Evolutionary conservation across 2,113 vertebrate species (phyloP).

Genomic region (Chloroceryle aenea): DNA sequence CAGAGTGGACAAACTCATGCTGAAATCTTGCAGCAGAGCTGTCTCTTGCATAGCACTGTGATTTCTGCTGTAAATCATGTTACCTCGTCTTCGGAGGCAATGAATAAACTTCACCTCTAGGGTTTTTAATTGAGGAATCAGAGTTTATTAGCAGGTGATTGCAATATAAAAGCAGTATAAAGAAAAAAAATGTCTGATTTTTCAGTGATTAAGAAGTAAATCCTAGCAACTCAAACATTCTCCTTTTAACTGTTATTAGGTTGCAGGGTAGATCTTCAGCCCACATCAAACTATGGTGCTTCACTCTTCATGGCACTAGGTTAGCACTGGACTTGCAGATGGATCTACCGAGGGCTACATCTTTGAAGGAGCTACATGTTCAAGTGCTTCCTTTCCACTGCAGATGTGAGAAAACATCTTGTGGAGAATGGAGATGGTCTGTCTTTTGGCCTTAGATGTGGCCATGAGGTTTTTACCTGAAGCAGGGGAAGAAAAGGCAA

Average conservation of each 20-base stretch:
- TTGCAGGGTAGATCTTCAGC: neutral
- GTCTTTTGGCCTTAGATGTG: neutral
- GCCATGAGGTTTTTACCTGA: neutral
- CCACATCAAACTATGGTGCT: neutral
- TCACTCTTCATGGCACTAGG: neutral
- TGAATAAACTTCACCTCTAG: neutral
- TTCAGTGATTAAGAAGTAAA: neutral
- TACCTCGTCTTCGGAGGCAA: neutral
- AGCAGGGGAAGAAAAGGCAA: neutral
- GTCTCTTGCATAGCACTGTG: neutral
- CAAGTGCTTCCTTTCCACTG: neutral
- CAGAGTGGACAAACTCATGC: neutral
- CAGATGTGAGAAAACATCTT: neutral
- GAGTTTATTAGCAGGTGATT: neutral
- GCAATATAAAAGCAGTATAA: neutral
- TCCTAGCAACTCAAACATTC: neutral
- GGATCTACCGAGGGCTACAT: neutral
- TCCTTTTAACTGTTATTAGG: neutral
- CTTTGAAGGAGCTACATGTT: rapidly evolving
- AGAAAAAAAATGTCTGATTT: neutral
- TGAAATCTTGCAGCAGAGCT: neutral
- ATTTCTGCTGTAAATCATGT: neutral
- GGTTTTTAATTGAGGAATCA: neutral
- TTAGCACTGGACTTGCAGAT: neutral
- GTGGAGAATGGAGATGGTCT: neutral